Base-by-base conservation (phyloP, 35 echinoderm and acorn worm species). In the Strongylocentrotus purpuratus region DNA sequence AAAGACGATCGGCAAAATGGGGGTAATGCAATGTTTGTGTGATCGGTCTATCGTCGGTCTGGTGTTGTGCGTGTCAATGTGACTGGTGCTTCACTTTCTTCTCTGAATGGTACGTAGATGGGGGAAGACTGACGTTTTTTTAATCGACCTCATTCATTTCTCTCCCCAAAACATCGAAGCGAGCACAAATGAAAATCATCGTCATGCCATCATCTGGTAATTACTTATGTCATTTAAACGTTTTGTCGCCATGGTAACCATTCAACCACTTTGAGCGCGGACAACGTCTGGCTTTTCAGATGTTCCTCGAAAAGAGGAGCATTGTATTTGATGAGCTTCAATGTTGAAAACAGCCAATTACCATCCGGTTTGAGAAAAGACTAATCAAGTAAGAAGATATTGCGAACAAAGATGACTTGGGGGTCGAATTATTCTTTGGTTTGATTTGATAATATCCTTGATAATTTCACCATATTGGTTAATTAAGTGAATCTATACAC, bases 211-310 rank as follows among this genome's bases (percentile, higher is more conserved):
- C 22, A 78, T 78, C 22, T 78, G 65, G 65, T 78, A 78, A 78
- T 78, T 78, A 78, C 65, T 78, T 78, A 78, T 78, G 65, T 78
- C 65, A 78, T 78, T 78, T 78, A 78, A 78, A 78, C 65, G 65
- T 78, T 78, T 78, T 78, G 65, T 78, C 65, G 65, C 65, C 65
- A 28, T 28, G 65, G 65, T 78, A 28, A 78, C 65, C 65, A 78
- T 78, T 78, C 65, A 78, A 28, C 65, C 22, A 28, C 20, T n/a
- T n/a, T 78, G 20, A n/a, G 18, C 65, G 7, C 65, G 7, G 22
- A 78, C 65, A 22, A 78, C 28, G 65, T 28, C 65, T 25, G 65
- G 65, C n/a, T 78, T 59, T 78, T 78, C 65, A 78, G 65, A 78
- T 28, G 65, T 78, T 78, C 8, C 65, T 28, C 22, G 20, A 25